A percentile compares a stretch with the other conserved stretches of the same genome.
These are phyloP conservation scores for Taeniopygia guttata DNA, from an alignment of 2,797 vertebrate species.

Conservation along the genomic window DNA sequence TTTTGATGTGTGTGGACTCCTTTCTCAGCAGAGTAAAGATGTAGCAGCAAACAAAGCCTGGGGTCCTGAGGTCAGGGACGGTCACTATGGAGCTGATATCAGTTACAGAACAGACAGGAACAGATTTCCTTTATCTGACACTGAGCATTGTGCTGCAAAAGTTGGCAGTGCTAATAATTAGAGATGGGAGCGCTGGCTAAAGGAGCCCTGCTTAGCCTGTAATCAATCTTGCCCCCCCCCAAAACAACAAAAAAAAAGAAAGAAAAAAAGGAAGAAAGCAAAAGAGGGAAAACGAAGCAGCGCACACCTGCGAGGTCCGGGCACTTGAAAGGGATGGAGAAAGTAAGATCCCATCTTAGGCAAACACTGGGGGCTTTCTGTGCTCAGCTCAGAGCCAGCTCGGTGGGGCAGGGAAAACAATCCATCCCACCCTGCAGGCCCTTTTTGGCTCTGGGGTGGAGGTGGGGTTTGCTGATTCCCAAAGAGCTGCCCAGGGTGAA, in stretches of 20 bases:
- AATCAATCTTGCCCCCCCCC: conserved; percentile 12
- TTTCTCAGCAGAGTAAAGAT: conserved; percentile 72
- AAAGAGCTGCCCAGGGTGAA: accelerated
- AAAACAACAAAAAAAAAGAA: neutral
- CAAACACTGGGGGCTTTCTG: neutral
- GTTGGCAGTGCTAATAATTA: conserved; percentile 67
- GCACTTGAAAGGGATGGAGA: neutral
- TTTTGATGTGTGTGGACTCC: conserved; percentile 56
- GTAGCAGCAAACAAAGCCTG: conserved; percentile 66
- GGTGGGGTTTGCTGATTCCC: neutral
- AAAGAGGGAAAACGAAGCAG: neutral
- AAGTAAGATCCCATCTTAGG: neutral
- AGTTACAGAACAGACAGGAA: conserved; percentile 76
- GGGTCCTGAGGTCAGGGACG: conserved; percentile 74
- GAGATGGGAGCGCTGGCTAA: conserved; percentile 35
- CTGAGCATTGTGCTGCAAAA: conserved; percentile 69
- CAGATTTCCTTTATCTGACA: conserved; percentile 76
- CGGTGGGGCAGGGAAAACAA: neutral
- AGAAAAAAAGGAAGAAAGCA: neutral
- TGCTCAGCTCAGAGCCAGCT: neutral
- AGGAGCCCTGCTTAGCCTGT: conserved; percentile 46
- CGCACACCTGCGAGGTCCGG: conserved; percentile 18
- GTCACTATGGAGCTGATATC: conserved; percentile 74
- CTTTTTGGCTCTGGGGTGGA: accelerated
- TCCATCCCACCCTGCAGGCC: neutral